Percentiles rank a stretch among this genome's conserved stretches.
phyloP scores from a whole-genome alignment of 2,113 vertebrate species.

The Lutjanus erythropterus region DNA sequence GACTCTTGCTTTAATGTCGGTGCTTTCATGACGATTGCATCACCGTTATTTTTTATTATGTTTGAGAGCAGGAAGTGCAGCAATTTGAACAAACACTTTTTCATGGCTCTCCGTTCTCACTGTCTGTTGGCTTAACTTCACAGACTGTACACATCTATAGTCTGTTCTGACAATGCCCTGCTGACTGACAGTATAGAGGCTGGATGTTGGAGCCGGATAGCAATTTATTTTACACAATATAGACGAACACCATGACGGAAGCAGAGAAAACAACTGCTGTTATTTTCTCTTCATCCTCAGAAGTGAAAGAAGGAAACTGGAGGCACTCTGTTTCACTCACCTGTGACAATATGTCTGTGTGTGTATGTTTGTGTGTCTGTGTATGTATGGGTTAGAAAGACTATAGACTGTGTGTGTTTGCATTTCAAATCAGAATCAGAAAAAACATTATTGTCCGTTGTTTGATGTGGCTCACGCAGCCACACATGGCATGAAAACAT shows the following conservation, averaged over 20 bases:
- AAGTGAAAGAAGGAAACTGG: not conserved
- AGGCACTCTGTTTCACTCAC: not conserved
- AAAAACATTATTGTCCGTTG: not conserved
- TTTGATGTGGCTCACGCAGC: not conserved
- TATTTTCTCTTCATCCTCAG: not conserved
- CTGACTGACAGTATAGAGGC: constrained; percentile 7
- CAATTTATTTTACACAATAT: constrained; percentile 22
- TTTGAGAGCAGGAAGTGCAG: not conserved
- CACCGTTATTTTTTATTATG: not conserved
- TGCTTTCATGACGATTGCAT: not conserved
- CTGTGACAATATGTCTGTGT: not conserved
- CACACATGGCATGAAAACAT: not conserved
- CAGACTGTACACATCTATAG: not conserved
- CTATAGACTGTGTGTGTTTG: not conserved
- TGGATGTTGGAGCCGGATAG: constrained; percentile 8
- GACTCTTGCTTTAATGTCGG: not conserved
- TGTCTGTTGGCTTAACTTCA: not conserved
- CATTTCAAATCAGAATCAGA: not conserved
- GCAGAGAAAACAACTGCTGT: not conserved
- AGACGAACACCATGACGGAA: not conserved
- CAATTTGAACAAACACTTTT: not conserved
- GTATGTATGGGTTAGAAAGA: not conserved
- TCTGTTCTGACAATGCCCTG: not conserved
- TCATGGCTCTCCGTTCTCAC: not conserved
- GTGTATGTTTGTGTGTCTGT: not conserved